A percentile compares a stretch with the other conserved stretches of the same genome.
phyloP scores from a whole-genome alignment of 2,888 invertebrate species.

The Gandaritis pyraliata region DNA sequence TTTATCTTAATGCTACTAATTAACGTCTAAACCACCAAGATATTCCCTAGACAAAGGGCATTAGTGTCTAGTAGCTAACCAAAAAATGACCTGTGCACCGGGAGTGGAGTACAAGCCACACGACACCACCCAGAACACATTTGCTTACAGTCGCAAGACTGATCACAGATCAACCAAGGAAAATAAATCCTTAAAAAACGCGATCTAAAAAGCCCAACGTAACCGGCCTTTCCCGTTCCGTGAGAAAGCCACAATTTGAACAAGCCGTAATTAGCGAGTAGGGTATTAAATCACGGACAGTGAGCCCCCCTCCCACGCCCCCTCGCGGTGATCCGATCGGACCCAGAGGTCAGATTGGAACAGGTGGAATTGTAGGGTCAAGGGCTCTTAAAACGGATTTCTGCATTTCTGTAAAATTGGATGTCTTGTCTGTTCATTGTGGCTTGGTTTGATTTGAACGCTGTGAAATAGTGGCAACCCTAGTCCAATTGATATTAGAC shows the following conservation, averaged over 20 bases:
- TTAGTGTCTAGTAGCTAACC: too few species aligned
- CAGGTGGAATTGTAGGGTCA: conserved; percentile 75
- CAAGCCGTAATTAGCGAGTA: conserved; percentile 82
- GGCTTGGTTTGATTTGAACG: background rate
- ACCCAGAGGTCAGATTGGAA: conserved; percentile 63
- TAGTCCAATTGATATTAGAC: too few species aligned
- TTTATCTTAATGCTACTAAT: too few species aligned
- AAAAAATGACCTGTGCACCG: too few species aligned
- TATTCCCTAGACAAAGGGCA: too few species aligned
- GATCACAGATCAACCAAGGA: too few species aligned
- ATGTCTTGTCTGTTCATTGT: background rate
- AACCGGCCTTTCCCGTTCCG: conserved; percentile 59
- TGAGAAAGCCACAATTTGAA: conserved; percentile 84
- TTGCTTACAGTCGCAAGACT: too few species aligned
- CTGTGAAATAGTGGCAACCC: background rate
- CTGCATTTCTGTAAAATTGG: conserved; percentile 20
- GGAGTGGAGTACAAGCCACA: too few species aligned
- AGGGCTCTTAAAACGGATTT: conserved; percentile 53
- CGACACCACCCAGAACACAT: too few species aligned
- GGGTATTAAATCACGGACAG: conserved; percentile 76
- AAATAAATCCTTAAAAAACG: conserved; percentile 1
- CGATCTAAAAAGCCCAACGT: conserved; percentile 12
- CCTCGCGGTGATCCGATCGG: conserved; percentile 40
- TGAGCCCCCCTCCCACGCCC: conserved; percentile 37
- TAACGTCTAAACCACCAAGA: too few species aligned